phyloP scores from a whole-genome alignment of 2,888 invertebrate species.

The Malthinus seriepunctatus region DNA sequence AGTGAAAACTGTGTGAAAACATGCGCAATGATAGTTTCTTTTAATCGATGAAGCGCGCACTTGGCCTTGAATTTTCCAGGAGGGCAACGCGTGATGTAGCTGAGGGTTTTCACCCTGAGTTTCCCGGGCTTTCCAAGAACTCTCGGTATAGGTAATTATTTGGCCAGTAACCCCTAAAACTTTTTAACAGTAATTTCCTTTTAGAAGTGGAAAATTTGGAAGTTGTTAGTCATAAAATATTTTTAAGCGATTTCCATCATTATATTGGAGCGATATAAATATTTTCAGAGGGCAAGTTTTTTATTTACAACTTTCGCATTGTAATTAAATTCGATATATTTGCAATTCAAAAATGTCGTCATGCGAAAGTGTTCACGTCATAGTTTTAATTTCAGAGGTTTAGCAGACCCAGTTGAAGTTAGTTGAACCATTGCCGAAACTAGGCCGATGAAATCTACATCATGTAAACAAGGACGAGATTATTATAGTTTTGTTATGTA shows the following conservation, averaged over 20 bases:
- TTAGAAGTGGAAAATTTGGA: constrained; percentile 11
- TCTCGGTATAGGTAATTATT: constrained; percentile 20
- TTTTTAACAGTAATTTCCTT: constrained; percentile 8
- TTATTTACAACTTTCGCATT: neutral
- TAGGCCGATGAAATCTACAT: constrained; percentile 43
- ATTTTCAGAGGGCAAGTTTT: neutral
- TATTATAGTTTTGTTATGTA: constrained; percentile 5
- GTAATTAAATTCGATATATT: constrained; percentile 11
- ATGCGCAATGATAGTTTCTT: constrained; percentile 29
- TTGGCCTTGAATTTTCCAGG: constrained; percentile 52
- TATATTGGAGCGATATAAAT: constrained; percentile 3
- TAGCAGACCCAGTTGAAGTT: constrained; percentile 43
- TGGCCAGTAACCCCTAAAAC: constrained; percentile 23
- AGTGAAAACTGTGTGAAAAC: constrained; percentile 15
- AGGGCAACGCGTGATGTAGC: constrained; percentile 40
- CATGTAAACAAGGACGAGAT: constrained; percentile 28
- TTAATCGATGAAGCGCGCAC: constrained; percentile 51
- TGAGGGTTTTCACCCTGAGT: constrained; percentile 48
- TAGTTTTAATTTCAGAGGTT: constrained; percentile 35
- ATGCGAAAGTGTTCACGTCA: constrained; percentile 42
- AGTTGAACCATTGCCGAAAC: constrained; percentile 46
- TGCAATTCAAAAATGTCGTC: constrained; percentile 38
- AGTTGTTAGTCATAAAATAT: constrained; percentile 4
- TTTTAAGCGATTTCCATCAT: neutral
- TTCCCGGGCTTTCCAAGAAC: constrained; percentile 41